phyloP scores from a whole-genome alignment of 2,797 vertebrate species.

The Heterohyrax brucei region DNA sequence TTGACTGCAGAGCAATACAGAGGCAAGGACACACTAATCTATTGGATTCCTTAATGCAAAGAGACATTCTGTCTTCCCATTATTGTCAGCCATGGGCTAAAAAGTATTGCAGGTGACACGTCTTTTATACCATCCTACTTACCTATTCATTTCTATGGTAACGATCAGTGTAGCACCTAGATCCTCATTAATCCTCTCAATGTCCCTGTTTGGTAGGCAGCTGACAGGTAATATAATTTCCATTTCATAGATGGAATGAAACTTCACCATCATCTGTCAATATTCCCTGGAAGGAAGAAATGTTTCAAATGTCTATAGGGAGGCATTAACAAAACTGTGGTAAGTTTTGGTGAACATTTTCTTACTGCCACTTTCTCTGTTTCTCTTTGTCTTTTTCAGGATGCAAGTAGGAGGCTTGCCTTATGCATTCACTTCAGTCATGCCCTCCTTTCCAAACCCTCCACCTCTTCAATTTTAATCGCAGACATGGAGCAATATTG shows the following conservation, averaged over 20 bases:
- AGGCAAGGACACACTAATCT: not conserved
- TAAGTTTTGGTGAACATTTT: not conserved
- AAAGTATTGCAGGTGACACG: conserved; percentile 34
- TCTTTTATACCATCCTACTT: conserved; percentile 46
- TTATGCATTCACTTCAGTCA: not conserved
- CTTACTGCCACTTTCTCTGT: not conserved
- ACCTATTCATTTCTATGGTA: conserved; percentile 76
- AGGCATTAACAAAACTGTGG: not conserved
- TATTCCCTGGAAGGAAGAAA: not conserved
- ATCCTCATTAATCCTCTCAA: conserved; percentile 70
- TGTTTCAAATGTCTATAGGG: not conserved
- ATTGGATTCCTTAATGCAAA: conserved; percentile 39
- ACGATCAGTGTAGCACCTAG: conserved; percentile 3
- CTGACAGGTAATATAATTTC: conserved; percentile 60
- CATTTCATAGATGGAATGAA: not conserved
- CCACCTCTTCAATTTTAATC: not conserved
- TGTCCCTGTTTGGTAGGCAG: conserved; percentile 43
- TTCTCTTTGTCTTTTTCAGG: not conserved
- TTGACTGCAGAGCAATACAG: not conserved
- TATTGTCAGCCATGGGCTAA: conserved; percentile 60
- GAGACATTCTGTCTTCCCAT: conserved; percentile 8
- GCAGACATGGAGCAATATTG: not conserved
- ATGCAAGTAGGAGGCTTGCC: accelerated
- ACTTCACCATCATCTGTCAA: conserved; percentile 23
- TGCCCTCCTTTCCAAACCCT: not conserved